These are phyloP conservation scores for Octomys mimax DNA, from an alignment of 2,797 vertebrate genomes.

Conservation along the genomic window DNA sequence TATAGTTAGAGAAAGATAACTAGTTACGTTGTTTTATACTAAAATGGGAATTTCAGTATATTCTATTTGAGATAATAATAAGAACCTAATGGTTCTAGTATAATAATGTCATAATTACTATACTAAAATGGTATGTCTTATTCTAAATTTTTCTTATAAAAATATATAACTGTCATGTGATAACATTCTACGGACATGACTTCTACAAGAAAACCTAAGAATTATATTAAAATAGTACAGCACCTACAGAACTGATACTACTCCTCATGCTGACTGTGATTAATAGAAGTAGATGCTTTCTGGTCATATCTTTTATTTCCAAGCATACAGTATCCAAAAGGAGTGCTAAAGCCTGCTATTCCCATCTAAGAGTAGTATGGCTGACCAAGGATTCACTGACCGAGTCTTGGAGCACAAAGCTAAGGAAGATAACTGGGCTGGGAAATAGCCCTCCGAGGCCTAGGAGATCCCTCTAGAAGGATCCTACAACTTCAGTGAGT, in stretches of 20 bases:
- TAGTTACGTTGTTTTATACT: neutral
- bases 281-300: neutral
- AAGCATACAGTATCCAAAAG: neutral
- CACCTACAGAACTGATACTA: neutral
- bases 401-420: neutral
- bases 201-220: too few species aligned
- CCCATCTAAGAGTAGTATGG: neutral
- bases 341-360: neutral
- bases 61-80: too few species aligned
- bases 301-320: neutral
- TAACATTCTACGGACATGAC: neutral
- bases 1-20: neutral
- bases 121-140: too few species aligned
- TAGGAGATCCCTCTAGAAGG: neutral
- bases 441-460: neutral
- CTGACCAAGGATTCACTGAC: neutral
- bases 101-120: too few species aligned
- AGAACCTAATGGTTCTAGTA: too few species aligned
- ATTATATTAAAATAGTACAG: neutral
- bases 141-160: too few species aligned
- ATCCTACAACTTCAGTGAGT: neutral
- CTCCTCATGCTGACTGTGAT: neutral
- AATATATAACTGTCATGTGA: neutral
- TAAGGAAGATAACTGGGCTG: neutral
- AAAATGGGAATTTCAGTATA: too few species aligned